phyloP scores from a whole-genome alignment of 2,888 invertebrate species.

The Monoplex corrugatus region DNA sequence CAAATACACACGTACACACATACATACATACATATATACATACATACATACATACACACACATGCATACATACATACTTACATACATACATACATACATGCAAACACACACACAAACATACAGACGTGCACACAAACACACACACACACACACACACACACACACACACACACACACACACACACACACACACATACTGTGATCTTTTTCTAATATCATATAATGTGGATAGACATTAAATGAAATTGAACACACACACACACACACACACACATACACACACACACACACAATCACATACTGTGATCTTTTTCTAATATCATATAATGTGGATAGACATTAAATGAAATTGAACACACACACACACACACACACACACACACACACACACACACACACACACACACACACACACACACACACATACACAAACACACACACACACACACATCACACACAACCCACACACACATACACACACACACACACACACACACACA shows the following conservation, averaged over 20 bases:
- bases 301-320: neutral
- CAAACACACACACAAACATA: neutral
- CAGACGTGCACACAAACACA: neutral
- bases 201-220: too few relatives aligned
- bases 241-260: neutral
- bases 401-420: neutral
- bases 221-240: too few relatives aligned
- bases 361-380: neutral
- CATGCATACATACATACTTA: too few relatives aligned
- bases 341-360: neutral
- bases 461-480: neutral
- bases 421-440: constrained; percentile 21
- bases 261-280: neutral
- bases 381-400: neutral
- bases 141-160: neutral
- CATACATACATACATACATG: neutral
- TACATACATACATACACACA: too few relatives aligned
- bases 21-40: too few relatives aligned
- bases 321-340: neutral
- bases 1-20: too few relatives aligned
- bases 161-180: neutral
- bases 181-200: neutral
- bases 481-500: constrained; percentile 23
- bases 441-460: constrained; percentile 22
- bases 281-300: neutral